Evolutionary conservation across 2,797 vertebrate genomes (phyloP).

Genomic region (Echeneis naucrates): DNA sequence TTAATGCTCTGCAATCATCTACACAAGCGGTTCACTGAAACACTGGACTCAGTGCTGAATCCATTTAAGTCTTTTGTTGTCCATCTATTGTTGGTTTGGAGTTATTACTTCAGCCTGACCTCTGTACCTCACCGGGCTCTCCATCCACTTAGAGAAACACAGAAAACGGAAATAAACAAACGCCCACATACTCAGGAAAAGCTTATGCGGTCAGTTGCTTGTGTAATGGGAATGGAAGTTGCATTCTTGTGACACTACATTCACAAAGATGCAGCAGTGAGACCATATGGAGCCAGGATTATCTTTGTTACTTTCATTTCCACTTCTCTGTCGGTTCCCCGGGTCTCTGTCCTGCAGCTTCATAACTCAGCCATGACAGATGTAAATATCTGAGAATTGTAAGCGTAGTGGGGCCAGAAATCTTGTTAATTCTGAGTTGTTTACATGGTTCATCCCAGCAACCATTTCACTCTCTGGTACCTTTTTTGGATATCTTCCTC

Average conservation of each 20-base stretch:
- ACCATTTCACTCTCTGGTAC: constrained; percentile 23
- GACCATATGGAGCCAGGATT: constrained; percentile 28
- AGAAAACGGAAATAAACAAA: constrained; percentile 43
- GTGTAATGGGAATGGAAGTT: constrained; percentile 8
- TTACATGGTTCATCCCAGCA: constrained; percentile 17
- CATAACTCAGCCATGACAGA: constrained; percentile 30
- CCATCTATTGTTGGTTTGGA: constrained; percentile 23
- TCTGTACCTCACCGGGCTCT: constrained; percentile 6
- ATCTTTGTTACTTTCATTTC: constrained; percentile 8
- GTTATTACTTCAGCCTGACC: constrained; percentile 37
- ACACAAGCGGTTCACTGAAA: constrained; percentile 22
- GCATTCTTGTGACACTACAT: constrained; percentile 30
- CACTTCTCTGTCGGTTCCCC: background rate
- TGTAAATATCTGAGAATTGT: constrained; percentile 22
- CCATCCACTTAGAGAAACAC: constrained; percentile 33
- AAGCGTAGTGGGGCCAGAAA: background rate
- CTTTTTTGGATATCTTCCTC: constrained; percentile 24
- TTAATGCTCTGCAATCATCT: constrained; percentile 24
- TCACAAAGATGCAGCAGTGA: constrained; percentile 32
- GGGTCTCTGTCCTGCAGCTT: constrained; percentile 21
- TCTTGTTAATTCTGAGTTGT: constrained; percentile 25
- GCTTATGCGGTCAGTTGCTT: constrained; percentile 30
- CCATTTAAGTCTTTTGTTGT: constrained; percentile 3
- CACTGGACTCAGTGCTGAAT: constrained; percentile 15
- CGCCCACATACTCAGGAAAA: constrained; percentile 13